Base-by-base conservation (phyloP, 2,797 vertebrate genomes). In the Catostomus latipinnis region DNA sequence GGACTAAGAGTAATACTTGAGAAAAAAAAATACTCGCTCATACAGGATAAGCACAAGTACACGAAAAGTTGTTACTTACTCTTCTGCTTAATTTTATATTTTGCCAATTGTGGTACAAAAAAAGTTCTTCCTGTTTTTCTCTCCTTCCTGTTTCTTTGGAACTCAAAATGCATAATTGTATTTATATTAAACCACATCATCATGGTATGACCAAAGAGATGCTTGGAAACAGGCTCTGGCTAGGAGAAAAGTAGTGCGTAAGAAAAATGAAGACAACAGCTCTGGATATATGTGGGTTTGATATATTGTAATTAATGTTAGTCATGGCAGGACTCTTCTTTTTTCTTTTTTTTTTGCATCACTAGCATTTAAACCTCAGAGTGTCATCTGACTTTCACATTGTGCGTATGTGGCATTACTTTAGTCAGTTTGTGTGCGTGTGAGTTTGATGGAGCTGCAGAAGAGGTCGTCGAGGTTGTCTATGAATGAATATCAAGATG, bases 381-480 rank as follows among this genome's bases (percentile, higher is more conserved):
- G 12, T 48, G 70, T 46, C 12, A 18, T 18, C 18, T 56, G 8
- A 58, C 4, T 61, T 8, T 11, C 14, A n/a, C 4, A 11, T 48
- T 50, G 46, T 49, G 16, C n/a, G 7, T 9, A 14, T 56, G 11
- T 34, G 9, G n/a, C n/a, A 1, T 69, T 12, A 46, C 2, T 65
- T 14, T 4, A 48, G 34, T 56, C 34, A 34, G 34, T 34, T 34
- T 34, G 16, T 7, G 12, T 68, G 16, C 8, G 6, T 69, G 18
- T 7, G 2, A 77, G 56, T 14, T 5, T n/a, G 8, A 78, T 80
- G 76, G 57, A 82, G 74, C n/a, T 83, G 57, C 63, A 85, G 49
- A 53, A 62, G 18, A 74, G 1, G n/a, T 9, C 18, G 68, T 48
- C 57, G 6, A 18, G 16, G 16, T 18, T 7, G 0, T 57, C 56